These are phyloP conservation scores for Oscheius sp. DNA, from an alignment of 2,888 invertebrate species.

Conservation along the genomic window DNA sequence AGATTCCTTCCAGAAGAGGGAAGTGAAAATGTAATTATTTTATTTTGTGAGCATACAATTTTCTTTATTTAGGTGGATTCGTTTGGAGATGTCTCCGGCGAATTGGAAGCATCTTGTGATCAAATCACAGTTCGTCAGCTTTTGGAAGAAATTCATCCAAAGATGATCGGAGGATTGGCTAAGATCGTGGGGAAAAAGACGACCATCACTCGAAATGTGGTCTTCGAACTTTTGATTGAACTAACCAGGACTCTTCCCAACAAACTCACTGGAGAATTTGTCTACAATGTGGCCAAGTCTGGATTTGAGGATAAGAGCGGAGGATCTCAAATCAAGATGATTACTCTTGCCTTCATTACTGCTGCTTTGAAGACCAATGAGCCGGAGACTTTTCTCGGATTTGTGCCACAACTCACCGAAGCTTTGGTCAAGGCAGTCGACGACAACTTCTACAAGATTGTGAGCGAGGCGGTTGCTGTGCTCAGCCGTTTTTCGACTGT, in stretches of 20 bases:
- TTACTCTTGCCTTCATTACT: conserved; percentile 89
- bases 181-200: conserved; percentile 81
- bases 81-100: neutral
- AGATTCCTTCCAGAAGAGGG: conserved; percentile 12
- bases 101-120: conserved; percentile 1
- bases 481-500: conserved; percentile 29
- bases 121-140: neutral
- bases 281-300: conserved; percentile 86
- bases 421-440: conserved; percentile 88
- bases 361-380: conserved; percentile 82
- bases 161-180: conserved; percentile 75
- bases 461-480: conserved; percentile 45
- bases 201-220: conserved; percentile 88
- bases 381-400: conserved; percentile 79
- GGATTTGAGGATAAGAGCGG: conserved; percentile 49
- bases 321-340: conserved; percentile 85
- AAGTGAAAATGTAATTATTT: conserved; percentile 2
- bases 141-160: neutral
- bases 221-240: conserved; percentile 88
- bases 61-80: neutral
- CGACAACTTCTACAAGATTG: conserved; percentile 90
- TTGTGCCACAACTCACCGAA: conserved; percentile 62
- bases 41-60: too few relatives aligned
- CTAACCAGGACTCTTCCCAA: conserved; percentile 76
- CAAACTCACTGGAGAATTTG: conserved; percentile 82